Evolutionary conservation across 2,888 invertebrate genomes (phyloP).

Genomic region (Kryphioiulus occultus): DNA sequence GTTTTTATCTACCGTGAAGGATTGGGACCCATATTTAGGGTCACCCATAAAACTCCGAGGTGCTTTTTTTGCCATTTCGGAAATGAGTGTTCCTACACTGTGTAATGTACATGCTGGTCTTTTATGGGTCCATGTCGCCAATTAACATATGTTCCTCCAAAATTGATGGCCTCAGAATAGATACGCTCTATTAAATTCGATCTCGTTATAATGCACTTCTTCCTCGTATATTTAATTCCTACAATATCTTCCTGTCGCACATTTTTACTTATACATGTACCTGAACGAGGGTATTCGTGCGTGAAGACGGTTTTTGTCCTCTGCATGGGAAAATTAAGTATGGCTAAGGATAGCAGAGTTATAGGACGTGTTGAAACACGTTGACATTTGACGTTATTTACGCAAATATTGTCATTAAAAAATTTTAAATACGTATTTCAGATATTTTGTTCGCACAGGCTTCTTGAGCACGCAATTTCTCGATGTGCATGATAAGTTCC

Average conservation of each 20-base stretch:
- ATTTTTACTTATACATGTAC: not conserved
- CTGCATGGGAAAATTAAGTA: not conserved
- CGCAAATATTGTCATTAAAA: too few relatives aligned
- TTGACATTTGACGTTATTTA: too few relatives aligned
- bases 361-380: too few relatives aligned
- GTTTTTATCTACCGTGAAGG: not conserved
- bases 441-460: too few relatives aligned
- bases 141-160: not conserved
- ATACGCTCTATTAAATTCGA: conserved; percentile 16
- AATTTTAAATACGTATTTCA: too few relatives aligned
- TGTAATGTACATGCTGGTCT: not conserved
- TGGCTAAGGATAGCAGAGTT: too few relatives aligned
- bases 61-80: not conserved
- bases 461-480: too few relatives aligned
- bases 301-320: not conserved
- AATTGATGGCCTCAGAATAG: not conserved
- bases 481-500: too few relatives aligned
- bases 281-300: not conserved
- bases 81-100: not conserved
- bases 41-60: not conserved
- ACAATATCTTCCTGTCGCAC: not conserved
- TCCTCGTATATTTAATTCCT: not conserved
- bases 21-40: not conserved
- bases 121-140: not conserved
- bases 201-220: not conserved